These are phyloP conservation scores for Zaprionus tsacasi DNA, from an alignment of 1,140 invertebrate species.

Conservation along the genomic window DNA sequence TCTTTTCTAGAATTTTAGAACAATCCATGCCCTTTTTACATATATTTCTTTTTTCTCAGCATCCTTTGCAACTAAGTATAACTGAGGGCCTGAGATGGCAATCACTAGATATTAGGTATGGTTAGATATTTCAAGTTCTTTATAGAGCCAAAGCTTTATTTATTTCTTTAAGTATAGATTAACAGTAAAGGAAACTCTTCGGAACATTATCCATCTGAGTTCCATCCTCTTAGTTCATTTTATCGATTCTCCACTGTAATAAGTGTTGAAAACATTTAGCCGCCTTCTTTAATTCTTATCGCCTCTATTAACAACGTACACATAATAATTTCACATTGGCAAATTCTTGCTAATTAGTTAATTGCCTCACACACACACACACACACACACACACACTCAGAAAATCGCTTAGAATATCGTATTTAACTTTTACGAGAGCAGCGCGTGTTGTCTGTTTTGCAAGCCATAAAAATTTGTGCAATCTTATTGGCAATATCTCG, in stretches of 20 bases:
- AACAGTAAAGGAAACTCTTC: too few species aligned
- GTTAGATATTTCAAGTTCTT: too few species aligned
- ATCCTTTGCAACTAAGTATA: too few species aligned
- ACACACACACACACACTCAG: background rate
- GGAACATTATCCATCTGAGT: too few species aligned
- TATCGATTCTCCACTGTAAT: background rate
- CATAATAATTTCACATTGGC: conserved; percentile 64
- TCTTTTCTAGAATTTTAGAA: too few species aligned
- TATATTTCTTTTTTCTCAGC: too few species aligned
- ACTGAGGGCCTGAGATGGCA: too few species aligned
- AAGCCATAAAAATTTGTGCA: conserved; percentile 51
- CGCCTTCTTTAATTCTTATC: conserved; percentile 77
- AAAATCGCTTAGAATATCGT: conserved; percentile 20
- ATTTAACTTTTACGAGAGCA: conserved; percentile 41
- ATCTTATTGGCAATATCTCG: conserved; percentile 59
- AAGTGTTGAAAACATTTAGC: conserved; percentile 47
- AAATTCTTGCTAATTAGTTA: conserved; percentile 77
- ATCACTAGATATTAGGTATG: too few species aligned
- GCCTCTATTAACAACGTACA: conserved; percentile 39
- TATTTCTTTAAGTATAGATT: too few species aligned
- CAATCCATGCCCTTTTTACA: too few species aligned
- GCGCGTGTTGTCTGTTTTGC: conserved; percentile 39
- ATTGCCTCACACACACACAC: conserved; percentile 49
- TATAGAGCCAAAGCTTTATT: too few species aligned
- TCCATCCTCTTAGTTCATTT: background rate